A percentile compares a stretch with the other conserved stretches of the same genome.
phyloP scores from a whole-genome alignment of 1,140 invertebrate species.

The Akabosia matsudoensis region DNA sequence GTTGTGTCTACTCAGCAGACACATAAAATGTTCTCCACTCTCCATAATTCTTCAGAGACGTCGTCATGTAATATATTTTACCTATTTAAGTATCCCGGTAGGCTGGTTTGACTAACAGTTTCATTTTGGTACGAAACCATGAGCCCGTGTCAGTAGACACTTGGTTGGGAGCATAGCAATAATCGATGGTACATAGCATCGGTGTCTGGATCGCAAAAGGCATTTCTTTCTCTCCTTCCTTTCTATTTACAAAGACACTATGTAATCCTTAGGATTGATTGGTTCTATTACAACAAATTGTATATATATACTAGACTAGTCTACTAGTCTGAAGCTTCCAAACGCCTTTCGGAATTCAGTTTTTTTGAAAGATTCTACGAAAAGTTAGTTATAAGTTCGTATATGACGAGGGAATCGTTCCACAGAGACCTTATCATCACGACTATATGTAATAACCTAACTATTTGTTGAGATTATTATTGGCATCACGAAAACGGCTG shows the following conservation, averaged over 20 bases:
- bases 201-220: too few relatives aligned
- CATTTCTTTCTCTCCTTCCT: background rate
- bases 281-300: background rate
- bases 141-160: too few relatives aligned
- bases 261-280: background rate
- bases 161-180: too few relatives aligned
- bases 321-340: too few relatives aligned
- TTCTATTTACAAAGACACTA: background rate
- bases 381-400: too few relatives aligned
- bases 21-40: background rate
- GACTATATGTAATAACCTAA: background rate
- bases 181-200: too few relatives aligned
- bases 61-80: background rate
- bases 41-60: background rate
- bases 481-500: background rate
- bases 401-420: background rate
- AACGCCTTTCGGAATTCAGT: too few relatives aligned
- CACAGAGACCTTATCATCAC: background rate
- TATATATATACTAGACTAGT: background rate
- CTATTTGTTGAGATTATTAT: conserved; percentile 8
- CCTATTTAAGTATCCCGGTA: background rate
- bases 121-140: too few relatives aligned
- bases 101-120: too few relatives aligned
- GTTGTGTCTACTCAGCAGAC: background rate
- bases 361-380: too few relatives aligned